Conservation (phyloP, 2,113 vertebrate species). For the Regulus satrapa region DNA sequence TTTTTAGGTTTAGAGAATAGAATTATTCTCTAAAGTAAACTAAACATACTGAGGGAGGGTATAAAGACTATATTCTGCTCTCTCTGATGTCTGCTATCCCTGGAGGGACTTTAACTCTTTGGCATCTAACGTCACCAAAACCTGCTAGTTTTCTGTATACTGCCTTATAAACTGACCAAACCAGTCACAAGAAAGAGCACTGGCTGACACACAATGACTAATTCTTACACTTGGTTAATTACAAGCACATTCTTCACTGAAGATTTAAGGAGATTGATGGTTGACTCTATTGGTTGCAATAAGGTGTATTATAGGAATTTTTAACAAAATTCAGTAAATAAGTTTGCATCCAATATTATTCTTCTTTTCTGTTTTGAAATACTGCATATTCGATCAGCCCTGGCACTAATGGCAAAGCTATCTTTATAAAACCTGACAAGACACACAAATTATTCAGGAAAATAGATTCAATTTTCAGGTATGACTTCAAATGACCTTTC, state of each 20-base stretch:
- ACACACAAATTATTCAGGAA: neutral
- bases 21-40: neutral
- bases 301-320: neutral
- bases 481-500: neutral
- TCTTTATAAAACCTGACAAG: neutral
- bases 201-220: neutral
- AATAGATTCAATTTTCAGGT: neutral
- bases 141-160: neutral
- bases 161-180: neutral
- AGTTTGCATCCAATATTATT: neutral
- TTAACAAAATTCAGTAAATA: neutral
- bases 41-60: neutral
- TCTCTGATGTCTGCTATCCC: neutral
- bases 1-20: neutral
- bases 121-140: neutral
- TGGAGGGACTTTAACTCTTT: neutral
- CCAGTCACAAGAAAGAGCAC: neutral
- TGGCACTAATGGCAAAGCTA: neutral
- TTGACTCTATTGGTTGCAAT: neutral
- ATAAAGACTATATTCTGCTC: neutral
- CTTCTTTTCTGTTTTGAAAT: neutral
- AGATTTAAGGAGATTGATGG: neutral
- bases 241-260: neutral
- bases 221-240: neutral
- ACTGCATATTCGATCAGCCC: neutral